Conservation (phyloP, 2,113 vertebrate species). For the Zootoca vivipara region DNA sequence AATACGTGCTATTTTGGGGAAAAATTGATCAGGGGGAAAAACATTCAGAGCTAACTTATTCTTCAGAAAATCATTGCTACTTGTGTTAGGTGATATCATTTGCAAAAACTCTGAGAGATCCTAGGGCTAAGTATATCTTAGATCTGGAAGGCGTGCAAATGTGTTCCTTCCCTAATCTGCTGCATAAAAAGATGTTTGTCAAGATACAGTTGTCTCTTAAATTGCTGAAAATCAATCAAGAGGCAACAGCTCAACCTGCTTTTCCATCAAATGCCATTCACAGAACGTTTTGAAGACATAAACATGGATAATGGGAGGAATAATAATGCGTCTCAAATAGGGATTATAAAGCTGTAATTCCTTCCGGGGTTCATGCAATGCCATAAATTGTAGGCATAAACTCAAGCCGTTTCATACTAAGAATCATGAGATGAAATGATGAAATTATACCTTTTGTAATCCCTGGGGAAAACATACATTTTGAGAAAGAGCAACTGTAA, state of each 20-base stretch:
- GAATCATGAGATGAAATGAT: constrained; percentile 61
- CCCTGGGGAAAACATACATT: constrained; percentile 60
- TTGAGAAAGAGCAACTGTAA: constrained; percentile 38
- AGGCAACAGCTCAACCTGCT: constrained; percentile 51
- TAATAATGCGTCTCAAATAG: constrained; percentile 59
- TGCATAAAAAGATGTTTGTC: constrained; percentile 52
- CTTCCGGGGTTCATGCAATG: constrained; percentile 49
- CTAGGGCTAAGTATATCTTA: constrained; percentile 3
- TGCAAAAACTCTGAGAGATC: constrained; percentile 6
- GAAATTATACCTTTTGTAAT: constrained; percentile 66
- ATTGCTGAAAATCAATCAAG: constrained; percentile 55
- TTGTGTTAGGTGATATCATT: background rate
- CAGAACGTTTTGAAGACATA: constrained; percentile 56
- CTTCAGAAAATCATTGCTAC: background rate
- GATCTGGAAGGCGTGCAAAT: constrained; percentile 29
- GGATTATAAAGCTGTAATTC: constrained; percentile 57
- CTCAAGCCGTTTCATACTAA: constrained; percentile 57
- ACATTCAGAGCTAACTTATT: background rate
- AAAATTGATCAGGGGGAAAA: constrained; percentile 16
- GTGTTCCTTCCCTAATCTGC: constrained; percentile 10
- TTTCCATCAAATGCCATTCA: constrained; percentile 51
- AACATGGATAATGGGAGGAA: constrained; percentile 65
- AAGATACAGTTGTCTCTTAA: constrained; percentile 54
- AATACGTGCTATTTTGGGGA: background rate
- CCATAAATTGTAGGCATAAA: constrained; percentile 47